Evolutionary conservation across 2,113 vertebrate species (phyloP).

Genomic region (Cyphomyrus plagiostoma): DNA sequence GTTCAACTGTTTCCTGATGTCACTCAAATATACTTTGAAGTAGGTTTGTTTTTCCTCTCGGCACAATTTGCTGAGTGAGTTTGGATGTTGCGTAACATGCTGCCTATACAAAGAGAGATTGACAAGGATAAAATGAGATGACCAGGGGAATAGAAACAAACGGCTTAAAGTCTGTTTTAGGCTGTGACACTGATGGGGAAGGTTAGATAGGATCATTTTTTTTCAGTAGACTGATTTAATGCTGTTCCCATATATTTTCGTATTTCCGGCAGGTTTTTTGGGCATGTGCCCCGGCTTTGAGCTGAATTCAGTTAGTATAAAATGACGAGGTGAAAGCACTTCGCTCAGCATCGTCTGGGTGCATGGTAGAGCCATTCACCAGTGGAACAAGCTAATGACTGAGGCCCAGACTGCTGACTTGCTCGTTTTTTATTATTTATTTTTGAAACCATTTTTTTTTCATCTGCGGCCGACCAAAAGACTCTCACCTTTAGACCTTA

Average conservation of each 20-base stretch:
- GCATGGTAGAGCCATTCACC: background rate
- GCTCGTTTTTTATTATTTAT: background rate
- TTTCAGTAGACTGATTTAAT: background rate
- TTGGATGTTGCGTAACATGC: background rate
- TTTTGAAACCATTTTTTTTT: background rate
- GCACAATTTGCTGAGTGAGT: background rate
- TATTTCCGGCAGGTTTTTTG: background rate
- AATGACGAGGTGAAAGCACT: background rate
- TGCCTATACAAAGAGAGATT: background rate
- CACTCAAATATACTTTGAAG: background rate
- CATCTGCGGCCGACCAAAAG: background rate
- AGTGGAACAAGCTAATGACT: background rate
- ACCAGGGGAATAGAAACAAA: background rate
- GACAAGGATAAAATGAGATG: background rate
- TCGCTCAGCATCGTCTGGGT: background rate
- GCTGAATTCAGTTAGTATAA: background rate
- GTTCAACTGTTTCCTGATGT: background rate
- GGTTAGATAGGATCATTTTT: background rate
- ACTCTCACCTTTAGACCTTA: background rate
- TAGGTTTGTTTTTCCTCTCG: background rate
- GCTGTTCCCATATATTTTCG: background rate
- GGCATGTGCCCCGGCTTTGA: background rate
- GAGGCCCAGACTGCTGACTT: background rate
- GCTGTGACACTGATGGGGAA: background rate
- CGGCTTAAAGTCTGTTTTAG: background rate